These are phyloP conservation scores for Erethizon dorsatum DNA, from an alignment of 2,797 vertebrate species.

Conservation along the genomic window DNA sequence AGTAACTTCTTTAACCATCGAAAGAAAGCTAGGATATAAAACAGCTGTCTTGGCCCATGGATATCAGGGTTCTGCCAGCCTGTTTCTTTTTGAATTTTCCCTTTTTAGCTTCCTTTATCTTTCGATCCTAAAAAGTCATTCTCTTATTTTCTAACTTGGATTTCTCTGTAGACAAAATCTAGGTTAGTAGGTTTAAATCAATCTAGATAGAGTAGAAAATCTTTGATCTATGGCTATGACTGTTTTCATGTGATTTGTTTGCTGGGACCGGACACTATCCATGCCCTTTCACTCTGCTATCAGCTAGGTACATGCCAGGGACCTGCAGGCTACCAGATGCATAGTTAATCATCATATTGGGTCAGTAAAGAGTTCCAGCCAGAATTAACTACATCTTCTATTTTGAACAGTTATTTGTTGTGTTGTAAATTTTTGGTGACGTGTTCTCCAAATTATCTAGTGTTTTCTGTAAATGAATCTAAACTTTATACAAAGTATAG, in stretches of 20 bases:
- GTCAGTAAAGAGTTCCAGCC: slow-evolving; percentile 84
- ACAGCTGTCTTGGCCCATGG: slow-evolving; percentile 89
- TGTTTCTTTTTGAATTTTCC: slow-evolving; percentile 91
- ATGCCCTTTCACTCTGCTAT: slow-evolving; percentile 92
- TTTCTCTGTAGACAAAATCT: slow-evolving; percentile 89
- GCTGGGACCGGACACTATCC: slow-evolving; percentile 93
- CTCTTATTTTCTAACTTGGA: slow-evolving; percentile 91
- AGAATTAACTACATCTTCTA: slow-evolving; percentile 84
- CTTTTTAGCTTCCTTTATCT: slow-evolving; percentile 92
- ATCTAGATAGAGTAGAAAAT: slow-evolving; percentile 90
- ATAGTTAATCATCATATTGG: slow-evolving; percentile 91
- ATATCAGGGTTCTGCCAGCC: slow-evolving; percentile 88
- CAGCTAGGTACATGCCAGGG: slow-evolving; percentile 92
- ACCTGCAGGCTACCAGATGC: slow-evolving; percentile 91
- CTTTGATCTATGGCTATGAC: slow-evolving; percentile 96
- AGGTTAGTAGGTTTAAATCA: slow-evolving; percentile 90
- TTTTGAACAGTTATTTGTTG: slow-evolving; percentile 85
- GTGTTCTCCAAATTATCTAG: slow-evolving; percentile 73
- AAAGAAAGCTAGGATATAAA: slow-evolving; percentile 90
- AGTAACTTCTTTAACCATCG: slow-evolving; percentile 87
- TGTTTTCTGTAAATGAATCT: slow-evolving; percentile 63
- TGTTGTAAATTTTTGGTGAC: slow-evolving; percentile 76
- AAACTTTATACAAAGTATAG: slow-evolving; percentile 58
- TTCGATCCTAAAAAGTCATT: slow-evolving; percentile 92
- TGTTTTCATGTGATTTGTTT: slow-evolving; percentile 95